Evolutionary conservation across 2,113 vertebrate genomes (phyloP), one percentile per base, ranked within the genome.

Genomic region (Tor tambroides): DNA sequence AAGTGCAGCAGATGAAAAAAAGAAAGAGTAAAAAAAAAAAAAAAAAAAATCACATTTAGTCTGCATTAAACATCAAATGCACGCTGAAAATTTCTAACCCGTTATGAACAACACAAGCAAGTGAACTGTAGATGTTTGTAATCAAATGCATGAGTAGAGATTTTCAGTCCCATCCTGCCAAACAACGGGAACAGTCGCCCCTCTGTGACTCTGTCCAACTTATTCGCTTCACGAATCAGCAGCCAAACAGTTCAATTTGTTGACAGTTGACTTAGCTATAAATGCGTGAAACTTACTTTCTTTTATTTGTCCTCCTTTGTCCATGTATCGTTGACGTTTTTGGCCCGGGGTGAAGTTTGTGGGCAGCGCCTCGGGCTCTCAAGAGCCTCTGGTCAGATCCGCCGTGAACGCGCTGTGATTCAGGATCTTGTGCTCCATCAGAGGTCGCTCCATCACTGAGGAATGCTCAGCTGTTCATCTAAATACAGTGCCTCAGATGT

Each of bases 361-460:
- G 17, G 51, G 19, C 17, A 12, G 54, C 12, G 26, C 30, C 10
- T 17, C 12, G 8, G 10, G 35, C 23, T 76, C 6, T 76, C 72
- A 63, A 41, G 41, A 43, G 41, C 10, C 41, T 43, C 41, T 10
- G 41, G 41, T 43, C 41, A 46, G 28, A 61, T 15, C 61, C 26
- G 67, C 28, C 23, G 8, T 49, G 65, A 19, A 65, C 46, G 49
- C 69, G 35, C 77, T 49, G 56, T 61, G 54, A 2, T 3, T 21
- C 54, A 7, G 17, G 28, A 26, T 54, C 76, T 49, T 17, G 6
- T 49, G 38, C 71, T 85, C 83, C 89, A 32, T 61, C 65, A 87
- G 82, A 83, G 88, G 88, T 84, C 88, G 83, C 30, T 30, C 69
- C 76, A 65, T 61, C 35, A 72, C 78, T 63, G 71, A 87, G 21